Evolutionary conservation across 1,140 invertebrate species (phyloP), one percentile per base, ranked within the genome.

Genomic region (Coptotermes formosanus): DNA sequence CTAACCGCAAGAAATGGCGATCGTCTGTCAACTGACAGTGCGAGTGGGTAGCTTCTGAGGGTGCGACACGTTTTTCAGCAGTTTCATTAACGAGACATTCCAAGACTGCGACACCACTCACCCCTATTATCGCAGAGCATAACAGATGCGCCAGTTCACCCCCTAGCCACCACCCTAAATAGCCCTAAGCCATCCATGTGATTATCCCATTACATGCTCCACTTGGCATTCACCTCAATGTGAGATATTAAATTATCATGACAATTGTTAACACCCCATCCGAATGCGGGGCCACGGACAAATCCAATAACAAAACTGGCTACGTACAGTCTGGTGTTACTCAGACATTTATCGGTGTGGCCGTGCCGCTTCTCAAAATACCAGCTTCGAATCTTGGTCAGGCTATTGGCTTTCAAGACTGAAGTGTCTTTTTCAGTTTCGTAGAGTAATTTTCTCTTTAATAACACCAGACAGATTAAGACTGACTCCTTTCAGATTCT

Each of bases 171-270:
- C 64, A 69, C 64, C 64, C n/a, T 69, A 69, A 69, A 69, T 69
- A 69, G 64, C 64, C 64, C n/a, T 69, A 69, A 69, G 64, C 64
- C 64, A 69, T 69, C 64, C 64, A 69, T n/a, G 64, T 69, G 64
- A 69, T 69, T 69, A 69, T 84, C 83, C 83, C 83, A 84, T 84
- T 84, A 84, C 83, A 84, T 44, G 59, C 48, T 59, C 59, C 83
- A 84, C 83, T 84, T 84, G 83, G 48, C 59, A 84, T 84, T 84
- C 83, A 55, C 83, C 83, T 84, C 83, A 84, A 84, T 52, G 59
- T 44, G n/a, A 55, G 83, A 84, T 84, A 84, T 84, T 84, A 84
- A 84, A 84, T 84, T 84, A 84, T 84, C 83, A 84, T 84, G 83
- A 84, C 83, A 84, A 84, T 84, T 84, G 83, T 84, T 84, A 84